Conservation (phyloP, 64 coral and sea anemone genomes). For the Hydrozoanthus tunicans region DNA sequence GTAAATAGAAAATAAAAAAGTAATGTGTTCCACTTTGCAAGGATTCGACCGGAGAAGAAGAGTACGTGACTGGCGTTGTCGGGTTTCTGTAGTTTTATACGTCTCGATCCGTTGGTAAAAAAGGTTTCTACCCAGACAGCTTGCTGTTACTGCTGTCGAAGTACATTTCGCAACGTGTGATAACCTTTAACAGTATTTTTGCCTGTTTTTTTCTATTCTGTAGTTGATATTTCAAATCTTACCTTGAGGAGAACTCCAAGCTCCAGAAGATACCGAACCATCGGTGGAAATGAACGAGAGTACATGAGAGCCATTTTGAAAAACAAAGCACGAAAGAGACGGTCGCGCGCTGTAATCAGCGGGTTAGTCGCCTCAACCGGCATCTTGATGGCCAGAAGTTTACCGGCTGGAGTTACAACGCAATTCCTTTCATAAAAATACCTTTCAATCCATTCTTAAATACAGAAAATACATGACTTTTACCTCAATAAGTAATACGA, state of each 20-base stretch:
- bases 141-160: no score
- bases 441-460: conserved; percentile 25
- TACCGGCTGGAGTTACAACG: background rate
- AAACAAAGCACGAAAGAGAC: conserved; percentile 97
- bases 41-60: no score
- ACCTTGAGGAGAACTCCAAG: conserved; percentile 96
- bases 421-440: background rate
- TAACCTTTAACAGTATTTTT: background rate
- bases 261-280: conserved; percentile 85
- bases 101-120: background rate
- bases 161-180: background rate
- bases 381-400: conserved; percentile 51
- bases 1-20: background rate
- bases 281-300: conserved; percentile 88
- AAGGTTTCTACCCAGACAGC: background rate
- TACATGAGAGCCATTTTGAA: conserved; percentile 99
- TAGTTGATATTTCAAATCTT: background rate
- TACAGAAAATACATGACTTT: background rate
- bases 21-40: background rate
- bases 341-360: conserved; percentile 89
- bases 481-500: background rate
- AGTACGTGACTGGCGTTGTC: conserved; percentile 1
- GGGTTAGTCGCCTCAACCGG: conserved; percentile 91
- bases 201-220: background rate
- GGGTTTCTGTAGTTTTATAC: background rate